Evolutionary conservation across 2,113 vertebrate species (phyloP).

Genomic region (Pachycephala philippinensis): DNA sequence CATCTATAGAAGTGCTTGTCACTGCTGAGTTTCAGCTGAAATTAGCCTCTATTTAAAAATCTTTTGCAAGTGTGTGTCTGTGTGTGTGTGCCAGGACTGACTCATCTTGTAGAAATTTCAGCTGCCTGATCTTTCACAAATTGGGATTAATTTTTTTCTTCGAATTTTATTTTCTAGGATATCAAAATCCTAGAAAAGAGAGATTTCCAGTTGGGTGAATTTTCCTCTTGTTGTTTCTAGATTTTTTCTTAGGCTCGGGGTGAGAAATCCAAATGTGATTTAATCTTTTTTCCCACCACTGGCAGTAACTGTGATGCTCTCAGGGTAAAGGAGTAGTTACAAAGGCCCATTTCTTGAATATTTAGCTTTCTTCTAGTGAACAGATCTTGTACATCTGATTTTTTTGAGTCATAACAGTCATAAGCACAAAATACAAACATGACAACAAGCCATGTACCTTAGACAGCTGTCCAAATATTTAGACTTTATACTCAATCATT

Average conservation of each 20-base stretch:
- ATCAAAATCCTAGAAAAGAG: not conserved
- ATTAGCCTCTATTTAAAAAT: not conserved
- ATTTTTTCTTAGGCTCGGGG: not conserved
- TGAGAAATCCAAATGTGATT: not conserved
- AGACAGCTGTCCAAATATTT: constrained; percentile 39
- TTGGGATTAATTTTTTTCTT: not conserved
- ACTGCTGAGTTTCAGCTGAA: not conserved
- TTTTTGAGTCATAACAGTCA: not conserved
- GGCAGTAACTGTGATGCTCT: not conserved
- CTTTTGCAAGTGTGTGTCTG: not conserved
- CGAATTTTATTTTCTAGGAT: not conserved
- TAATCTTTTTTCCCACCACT: not conserved
- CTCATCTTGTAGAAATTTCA: not conserved
- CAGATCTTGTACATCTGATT: not conserved
- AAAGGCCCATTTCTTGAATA: not conserved
- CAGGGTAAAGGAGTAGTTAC: not conserved
- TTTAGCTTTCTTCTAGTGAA: not conserved
- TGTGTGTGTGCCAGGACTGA: not conserved
- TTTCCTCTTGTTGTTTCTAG: not conserved
- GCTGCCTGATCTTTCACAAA: not conserved
- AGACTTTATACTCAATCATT: not conserved
- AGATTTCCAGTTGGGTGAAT: not conserved
- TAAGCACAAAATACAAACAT: not conserved
- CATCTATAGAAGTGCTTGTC: not conserved
- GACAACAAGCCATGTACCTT: not conserved